These are phyloP conservation scores for Drosophila sulfurigaster DNA, from an alignment of 1,140 invertebrate species.

Conservation along the genomic window DNA sequence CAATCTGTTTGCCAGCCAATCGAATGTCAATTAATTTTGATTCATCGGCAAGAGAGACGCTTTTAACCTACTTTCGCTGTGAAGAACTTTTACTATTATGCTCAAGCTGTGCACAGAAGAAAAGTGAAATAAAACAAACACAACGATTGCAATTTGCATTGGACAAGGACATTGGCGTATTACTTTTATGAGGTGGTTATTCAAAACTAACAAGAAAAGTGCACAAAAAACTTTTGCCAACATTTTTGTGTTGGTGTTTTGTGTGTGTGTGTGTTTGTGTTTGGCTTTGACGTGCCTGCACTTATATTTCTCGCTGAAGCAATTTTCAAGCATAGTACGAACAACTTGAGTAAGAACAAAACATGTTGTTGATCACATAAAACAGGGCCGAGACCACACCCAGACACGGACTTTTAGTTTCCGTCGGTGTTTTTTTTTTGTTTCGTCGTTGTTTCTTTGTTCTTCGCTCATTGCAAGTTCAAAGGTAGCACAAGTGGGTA, in stretches of 20 bases:
- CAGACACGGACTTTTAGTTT: constrained; percentile 10
- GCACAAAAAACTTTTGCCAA: constrained; percentile 49
- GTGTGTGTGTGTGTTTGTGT: constrained; percentile 39
- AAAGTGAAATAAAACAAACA: not conserved
- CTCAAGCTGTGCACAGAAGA: constrained; percentile 49
- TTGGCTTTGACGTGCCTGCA: constrained; percentile 63
- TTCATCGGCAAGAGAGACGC: constrained; percentile 42
- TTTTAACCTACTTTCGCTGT: constrained; percentile 48
- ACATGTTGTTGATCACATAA: constrained; percentile 82
- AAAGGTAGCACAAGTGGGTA: constrained; percentile 78
- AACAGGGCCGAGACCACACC: constrained; percentile 45
- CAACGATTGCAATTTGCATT: constrained; percentile 56
- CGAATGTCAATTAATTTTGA: constrained; percentile 75
- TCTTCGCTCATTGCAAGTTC: constrained; percentile 55
- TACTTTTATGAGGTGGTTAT: constrained; percentile 69
- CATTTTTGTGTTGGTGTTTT: constrained; percentile 24
- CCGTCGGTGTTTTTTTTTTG: constrained; percentile 29
- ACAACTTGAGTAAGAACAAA: constrained; percentile 68
- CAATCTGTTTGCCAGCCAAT: constrained; percentile 57
- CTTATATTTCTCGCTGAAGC: constrained; percentile 44
- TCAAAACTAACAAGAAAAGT: constrained; percentile 60
- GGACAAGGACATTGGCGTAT: constrained; percentile 68
- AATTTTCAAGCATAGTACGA: constrained; percentile 53
- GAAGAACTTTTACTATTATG: constrained; percentile 34
- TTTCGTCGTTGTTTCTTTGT: constrained; percentile 47